Base-by-base conservation (phyloP, 92 coral and sea anemone genomes). In the Paragorgia papillata region DNA sequence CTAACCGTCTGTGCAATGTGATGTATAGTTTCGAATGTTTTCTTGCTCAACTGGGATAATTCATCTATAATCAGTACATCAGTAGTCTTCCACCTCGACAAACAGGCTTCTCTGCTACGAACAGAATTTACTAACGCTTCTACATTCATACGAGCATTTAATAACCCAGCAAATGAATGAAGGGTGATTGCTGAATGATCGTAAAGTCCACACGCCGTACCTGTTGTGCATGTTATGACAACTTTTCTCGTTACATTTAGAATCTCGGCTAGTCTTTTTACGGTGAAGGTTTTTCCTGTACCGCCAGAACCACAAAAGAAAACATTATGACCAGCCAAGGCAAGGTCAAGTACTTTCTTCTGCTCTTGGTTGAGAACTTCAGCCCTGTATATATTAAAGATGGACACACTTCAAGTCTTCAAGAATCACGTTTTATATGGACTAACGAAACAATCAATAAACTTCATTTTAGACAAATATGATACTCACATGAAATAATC, bases 131-230 rank as follows among this genome's bases (percentile, higher is more conserved):
- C 24, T n/a, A 67, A 46, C 20, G 46, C 56, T 25, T 67, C 57
- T 24, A 67, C 56, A 18, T 56, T 12, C 27, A 84, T 74, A 22
- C 81, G 54, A 21, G 78, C 78, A 28, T 88, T 80, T 9, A 81
- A 63, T 2, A 88, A 78, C 25, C 84, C 88, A 48, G 86, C 73
- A 70, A 75, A 80, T 7, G 91, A 81, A 62, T 84, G 91, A 18
- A 88, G 39, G 28, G 88, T 84, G 9, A 39, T 30, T 39, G 88
- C 84, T 1, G 54, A 21, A 2, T 19, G 68, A 1, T 19, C 67
- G 55, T 80, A 80, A 40, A 67, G 58, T 34, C 50, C 21, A 26
- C 74, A 67, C 25, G 57, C 56, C 74, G 44, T 67, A 30, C 74
- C 59, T 6, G 74, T 67, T 67, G 74, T 44, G 50, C 74, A 67